Conservation (phyloP, 2,888 invertebrate genomes). For the Tillus elongatus region DNA sequence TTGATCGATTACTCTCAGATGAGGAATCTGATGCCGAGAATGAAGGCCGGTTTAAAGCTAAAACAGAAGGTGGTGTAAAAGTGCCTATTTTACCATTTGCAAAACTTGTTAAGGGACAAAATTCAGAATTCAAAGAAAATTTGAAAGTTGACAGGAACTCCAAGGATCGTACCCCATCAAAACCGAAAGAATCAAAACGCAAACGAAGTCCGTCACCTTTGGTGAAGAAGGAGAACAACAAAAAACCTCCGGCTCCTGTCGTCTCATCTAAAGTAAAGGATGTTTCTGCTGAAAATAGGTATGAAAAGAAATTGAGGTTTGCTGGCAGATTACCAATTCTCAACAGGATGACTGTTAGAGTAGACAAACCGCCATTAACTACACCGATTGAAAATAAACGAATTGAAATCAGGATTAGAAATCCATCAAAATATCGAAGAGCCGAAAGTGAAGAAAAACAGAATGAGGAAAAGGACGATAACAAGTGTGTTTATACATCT, state of each 20-base stretch:
- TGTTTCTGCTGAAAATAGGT: neutral
- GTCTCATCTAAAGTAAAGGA: neutral
- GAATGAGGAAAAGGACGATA: conserved; percentile 9
- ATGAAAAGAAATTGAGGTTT: conserved; percentile 8
- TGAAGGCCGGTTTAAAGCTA: conserved; percentile 38
- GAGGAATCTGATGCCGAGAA: conserved; percentile 40
- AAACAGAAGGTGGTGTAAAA: conserved; percentile 15
- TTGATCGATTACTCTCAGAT: conserved; percentile 38
- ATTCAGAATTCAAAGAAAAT: conserved; percentile 6
- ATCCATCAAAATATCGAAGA: conserved; percentile 35
- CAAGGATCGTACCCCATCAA: neutral
- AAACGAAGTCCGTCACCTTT: conserved; percentile 12
- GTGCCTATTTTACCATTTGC: conserved; percentile 22
- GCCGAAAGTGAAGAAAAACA: conserved; percentile 9
- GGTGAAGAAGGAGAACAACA: too few relatives aligned
- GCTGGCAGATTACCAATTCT: neutral
- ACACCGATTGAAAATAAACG: conserved; percentile 26
- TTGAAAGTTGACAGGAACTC: conserved; percentile 5
- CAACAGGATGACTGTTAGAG: conserved; percentile 1
- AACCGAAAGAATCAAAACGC: too few relatives aligned
- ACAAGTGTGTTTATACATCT: conserved; percentile 14
- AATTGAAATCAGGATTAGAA: conserved; percentile 38
- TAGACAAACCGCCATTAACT: conserved; percentile 18
- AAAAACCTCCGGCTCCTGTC: neutral
- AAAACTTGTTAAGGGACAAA: conserved; percentile 25